Conservation (phyloP, 1,140 invertebrate species). For the Drosophila pandora region DNA sequence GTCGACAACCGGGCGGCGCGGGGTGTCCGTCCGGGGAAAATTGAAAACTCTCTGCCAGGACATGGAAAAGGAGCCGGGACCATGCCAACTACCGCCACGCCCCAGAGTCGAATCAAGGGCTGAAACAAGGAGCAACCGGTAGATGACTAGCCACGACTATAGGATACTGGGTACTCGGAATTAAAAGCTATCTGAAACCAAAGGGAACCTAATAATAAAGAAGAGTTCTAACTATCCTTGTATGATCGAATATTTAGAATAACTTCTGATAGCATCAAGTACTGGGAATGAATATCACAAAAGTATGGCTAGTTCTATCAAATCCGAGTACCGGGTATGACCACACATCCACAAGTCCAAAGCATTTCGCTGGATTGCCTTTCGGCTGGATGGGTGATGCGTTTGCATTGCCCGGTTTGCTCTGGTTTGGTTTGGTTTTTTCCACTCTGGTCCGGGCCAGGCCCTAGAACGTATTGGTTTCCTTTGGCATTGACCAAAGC, state of each 20-base stretch:
- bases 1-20: slow-evolving; percentile 44
- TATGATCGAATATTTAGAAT: too few species aligned
- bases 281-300: too few species aligned
- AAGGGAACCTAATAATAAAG: too few species aligned
- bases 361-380: slow-evolving; percentile 43
- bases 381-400: slow-evolving; percentile 17
- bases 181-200: background rate
- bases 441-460: background rate
- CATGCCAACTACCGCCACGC: background rate
- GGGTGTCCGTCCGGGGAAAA: slow-evolving; percentile 22
- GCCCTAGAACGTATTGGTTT: slow-evolving; percentile 21
- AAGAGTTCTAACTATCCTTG: too few species aligned
- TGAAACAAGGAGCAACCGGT: slow-evolving; percentile 3
- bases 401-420: slow-evolving; percentile 9
- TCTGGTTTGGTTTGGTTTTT: slow-evolving; percentile 15
- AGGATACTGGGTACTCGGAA: background rate
- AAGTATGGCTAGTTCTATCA: too few species aligned
- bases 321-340: slow-evolving; percentile 1
- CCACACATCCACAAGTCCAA: slow-evolving; percentile 13
- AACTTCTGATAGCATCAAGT: too few species aligned
- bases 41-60: slow-evolving; percentile 66
- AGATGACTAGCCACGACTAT: background rate
- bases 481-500: slow-evolving; percentile 28
- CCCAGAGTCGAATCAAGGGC: background rate
- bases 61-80: slow-evolving; percentile 40